Evolutionary conservation across 2,888 invertebrate species (phyloP), one percentile per base, ranked within the genome.

Genomic region (Nemapogon koenigi): DNA sequence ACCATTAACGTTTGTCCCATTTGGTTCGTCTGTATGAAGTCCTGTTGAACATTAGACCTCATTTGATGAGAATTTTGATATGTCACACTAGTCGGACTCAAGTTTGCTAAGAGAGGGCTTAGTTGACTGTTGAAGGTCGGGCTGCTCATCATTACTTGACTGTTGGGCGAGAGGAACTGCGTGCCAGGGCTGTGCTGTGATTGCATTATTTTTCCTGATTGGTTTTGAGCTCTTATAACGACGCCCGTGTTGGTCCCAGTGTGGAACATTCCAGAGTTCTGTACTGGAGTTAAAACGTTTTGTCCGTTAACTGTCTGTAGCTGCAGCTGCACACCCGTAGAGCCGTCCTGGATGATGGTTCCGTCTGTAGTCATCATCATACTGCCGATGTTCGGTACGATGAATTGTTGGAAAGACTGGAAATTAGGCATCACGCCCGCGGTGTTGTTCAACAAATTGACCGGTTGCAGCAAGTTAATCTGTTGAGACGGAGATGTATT

Each of bases 361-460:
- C 88, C 88, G 52, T 89, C 89, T 0, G 90, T 86, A 7, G 89
- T 87, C 89, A 92, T 89, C 1, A 93, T 88, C 86, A 92, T 87
- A 1, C 91, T 89, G 10, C 89, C 84, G 2, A 90, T 68, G 47
- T 91, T 90, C 8, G 91, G 91, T 39, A 92, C 87, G 37, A 92
- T 86, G 50, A 92, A 87, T 55, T 92, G 92, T 57, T 91, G 92
- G 49, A 89, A 88, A 0, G 88, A 85, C 0, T 89, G 89, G 57
- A 89, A 88, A 56, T 89, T 89, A 35, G 88, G 86, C 46, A 89
- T 85, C 41, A 88, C 84, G 3, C 85, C 83, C 22, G 85, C 82
- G 0, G 85, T 73, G 35, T 86, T 84, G 39, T 90, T 90, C 42
- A 91, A 82, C 44, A 92, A 69, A 69, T 91, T 91, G 19, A 92